These are phyloP conservation scores for Hyperoplus immaculatus DNA, from an alignment of 2,797 vertebrate species.

Conservation along the genomic window DNA sequence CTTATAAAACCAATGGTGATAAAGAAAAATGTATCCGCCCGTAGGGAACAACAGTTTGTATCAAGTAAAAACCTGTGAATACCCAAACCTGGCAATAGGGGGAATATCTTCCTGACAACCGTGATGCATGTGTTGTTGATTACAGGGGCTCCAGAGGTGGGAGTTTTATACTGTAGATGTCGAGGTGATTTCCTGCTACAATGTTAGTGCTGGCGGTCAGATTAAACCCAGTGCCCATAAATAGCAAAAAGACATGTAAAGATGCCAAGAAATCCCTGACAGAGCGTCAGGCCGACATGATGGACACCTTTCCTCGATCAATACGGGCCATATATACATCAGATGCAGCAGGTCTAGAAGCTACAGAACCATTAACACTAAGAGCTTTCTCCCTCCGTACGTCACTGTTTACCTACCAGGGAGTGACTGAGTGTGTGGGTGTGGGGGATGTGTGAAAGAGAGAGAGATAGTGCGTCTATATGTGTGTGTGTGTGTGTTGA, in stretches of 20 bases:
- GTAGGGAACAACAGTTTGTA: background rate
- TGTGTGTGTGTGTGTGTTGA: constrained; percentile 63
- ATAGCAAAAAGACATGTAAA: constrained; percentile 76
- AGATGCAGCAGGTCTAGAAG: constrained; percentile 62
- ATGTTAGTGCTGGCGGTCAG: constrained; percentile 58
- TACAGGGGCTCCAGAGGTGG: constrained; percentile 32
- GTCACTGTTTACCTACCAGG: constrained; percentile 92
- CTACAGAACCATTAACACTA: constrained; percentile 82
- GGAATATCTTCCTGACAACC: constrained; percentile 38
- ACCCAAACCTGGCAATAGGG: constrained; percentile 10
- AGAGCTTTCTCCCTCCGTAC: constrained; percentile 68
- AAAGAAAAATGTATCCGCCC: background rate
- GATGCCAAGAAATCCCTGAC: constrained; percentile 77
- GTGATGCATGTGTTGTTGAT: constrained; percentile 57
- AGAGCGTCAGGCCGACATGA: constrained; percentile 61
- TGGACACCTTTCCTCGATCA: constrained; percentile 73
- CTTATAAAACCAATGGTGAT: background rate
- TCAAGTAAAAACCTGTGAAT: constrained; percentile 30
- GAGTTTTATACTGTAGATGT: constrained; percentile 64
- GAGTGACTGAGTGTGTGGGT: constrained; percentile 81
- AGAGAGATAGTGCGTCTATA: constrained; percentile 68
- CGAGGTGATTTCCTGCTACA: constrained; percentile 73
- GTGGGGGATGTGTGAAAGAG: constrained; percentile 57
- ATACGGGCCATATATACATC: constrained; percentile 76
- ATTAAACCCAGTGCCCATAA: constrained; percentile 72